Evolutionary conservation across 1,140 invertebrate species (phyloP).

Genomic region (Drosophila parabipectinata): DNA sequence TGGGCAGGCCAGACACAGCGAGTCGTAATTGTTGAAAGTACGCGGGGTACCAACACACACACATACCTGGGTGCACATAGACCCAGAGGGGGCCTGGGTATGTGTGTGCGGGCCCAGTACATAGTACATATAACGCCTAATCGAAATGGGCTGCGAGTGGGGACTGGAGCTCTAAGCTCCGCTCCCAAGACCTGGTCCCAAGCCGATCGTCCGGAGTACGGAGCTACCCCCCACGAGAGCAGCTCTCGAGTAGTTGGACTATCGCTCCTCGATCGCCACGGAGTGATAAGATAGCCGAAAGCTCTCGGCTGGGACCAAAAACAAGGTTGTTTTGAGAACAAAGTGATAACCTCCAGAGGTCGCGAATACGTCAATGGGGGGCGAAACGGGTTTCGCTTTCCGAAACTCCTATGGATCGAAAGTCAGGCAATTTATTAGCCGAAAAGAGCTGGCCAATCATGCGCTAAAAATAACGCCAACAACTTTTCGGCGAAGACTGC

Average conservation of each 20-base stretch:
- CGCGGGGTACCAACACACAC: conserved; percentile 54
- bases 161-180: conserved; percentile 7
- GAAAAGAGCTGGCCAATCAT: conserved; percentile 68
- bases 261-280: conserved; percentile 12
- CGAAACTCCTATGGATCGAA: conserved; percentile 53
- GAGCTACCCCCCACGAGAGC: conserved; percentile 23
- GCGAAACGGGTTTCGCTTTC: conserved; percentile 49
- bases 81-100: background rate
- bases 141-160: conserved; percentile 73
- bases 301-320: conserved; percentile 13
- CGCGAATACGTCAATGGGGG: conserved; percentile 45
- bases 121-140: conserved; percentile 65
- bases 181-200: background rate
- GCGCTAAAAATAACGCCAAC: conserved; percentile 76
- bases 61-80: conserved; percentile 28
- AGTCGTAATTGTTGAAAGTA: conserved; percentile 81
- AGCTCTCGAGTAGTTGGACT: conserved; percentile 4
- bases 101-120: conserved; percentile 3
- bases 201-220: conserved; percentile 18
- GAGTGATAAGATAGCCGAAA: conserved; percentile 46
- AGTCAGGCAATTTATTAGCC: conserved; percentile 62
- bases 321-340: conserved; percentile 63
- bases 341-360: conserved; percentile 69
- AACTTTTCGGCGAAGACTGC: conserved; percentile 53
- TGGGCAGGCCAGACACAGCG: conserved; percentile 69